Percentiles rank a stretch among this genome's conserved stretches.
Conservation (phyloP, 2,113 vertebrate genomes). For the Cnemophilus loriae region DNA sequence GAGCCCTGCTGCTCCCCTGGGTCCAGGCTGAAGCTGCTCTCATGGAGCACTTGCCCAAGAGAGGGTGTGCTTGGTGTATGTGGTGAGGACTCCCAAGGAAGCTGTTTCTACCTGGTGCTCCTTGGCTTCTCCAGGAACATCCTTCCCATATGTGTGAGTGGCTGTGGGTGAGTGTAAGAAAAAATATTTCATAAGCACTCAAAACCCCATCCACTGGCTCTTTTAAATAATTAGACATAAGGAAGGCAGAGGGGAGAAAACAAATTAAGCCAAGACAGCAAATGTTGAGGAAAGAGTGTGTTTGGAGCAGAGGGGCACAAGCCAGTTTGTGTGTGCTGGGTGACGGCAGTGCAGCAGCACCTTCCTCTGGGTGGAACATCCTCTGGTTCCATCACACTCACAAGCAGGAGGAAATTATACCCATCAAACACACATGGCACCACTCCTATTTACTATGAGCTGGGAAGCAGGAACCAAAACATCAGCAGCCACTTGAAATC, state of each 20-base stretch:
- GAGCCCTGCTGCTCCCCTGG: neutral
- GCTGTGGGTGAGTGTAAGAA: neutral
- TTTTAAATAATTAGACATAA: neutral
- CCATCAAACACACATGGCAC: neutral
- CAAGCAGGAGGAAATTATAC: neutral
- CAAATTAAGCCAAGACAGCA: neutral
- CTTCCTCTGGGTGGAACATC: neutral
- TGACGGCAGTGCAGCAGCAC: neutral
- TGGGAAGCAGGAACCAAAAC: neutral
- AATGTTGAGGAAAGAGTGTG: neutral
- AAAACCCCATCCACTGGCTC: neutral
- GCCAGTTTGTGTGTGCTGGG: neutral
- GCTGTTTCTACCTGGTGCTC: neutral
- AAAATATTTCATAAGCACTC: neutral
- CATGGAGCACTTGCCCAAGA: neutral
- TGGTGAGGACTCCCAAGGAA: neutral
- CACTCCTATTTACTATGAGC: neutral
- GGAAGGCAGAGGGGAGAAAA: neutral
- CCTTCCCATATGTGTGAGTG: neutral
- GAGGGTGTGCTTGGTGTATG: rapidly evolving
- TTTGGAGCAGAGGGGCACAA: neutral
- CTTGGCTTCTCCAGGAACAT: neutral
- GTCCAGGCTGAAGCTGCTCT: neutral
- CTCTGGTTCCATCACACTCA: neutral
- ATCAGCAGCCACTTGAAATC: constrained; percentile 34